Conservation (phyloP, 1,140 invertebrate species). For the Drosophila ercepeae region DNA sequence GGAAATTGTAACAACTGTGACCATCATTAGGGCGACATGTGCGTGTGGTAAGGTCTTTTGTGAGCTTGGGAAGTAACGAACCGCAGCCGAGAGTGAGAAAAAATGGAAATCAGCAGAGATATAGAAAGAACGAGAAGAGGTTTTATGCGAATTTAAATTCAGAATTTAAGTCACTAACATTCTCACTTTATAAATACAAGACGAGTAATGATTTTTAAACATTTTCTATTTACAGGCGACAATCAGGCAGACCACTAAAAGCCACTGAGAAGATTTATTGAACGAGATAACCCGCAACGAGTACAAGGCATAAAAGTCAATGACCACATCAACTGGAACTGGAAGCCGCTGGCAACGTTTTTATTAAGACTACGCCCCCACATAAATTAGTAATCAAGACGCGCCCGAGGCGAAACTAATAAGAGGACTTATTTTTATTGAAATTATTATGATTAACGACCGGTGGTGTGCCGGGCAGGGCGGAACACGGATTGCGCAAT, state of each 20-base stretch:
- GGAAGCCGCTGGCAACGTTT: slow-evolving; percentile 50
- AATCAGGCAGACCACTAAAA: slow-evolving; percentile 20
- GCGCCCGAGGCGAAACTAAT: slow-evolving; percentile 55
- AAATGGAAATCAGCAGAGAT: background rate
- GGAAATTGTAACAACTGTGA: slow-evolving; percentile 64
- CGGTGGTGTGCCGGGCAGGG: slow-evolving; percentile 5
- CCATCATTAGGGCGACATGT: slow-evolving; percentile 55
- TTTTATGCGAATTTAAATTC: slow-evolving; percentile 35
- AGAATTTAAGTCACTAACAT: slow-evolving; percentile 32
- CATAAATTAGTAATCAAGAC: slow-evolving; percentile 74
- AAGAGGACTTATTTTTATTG: slow-evolving; percentile 77
- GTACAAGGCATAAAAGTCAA: slow-evolving; percentile 50
- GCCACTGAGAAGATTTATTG: slow-evolving; percentile 31
- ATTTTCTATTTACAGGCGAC: slow-evolving; percentile 20
- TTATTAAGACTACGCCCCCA: slow-evolving; percentile 69
- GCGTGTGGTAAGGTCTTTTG: slow-evolving; percentile 32
- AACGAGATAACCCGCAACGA: slow-evolving; percentile 27
- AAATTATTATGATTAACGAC: slow-evolving; percentile 78
- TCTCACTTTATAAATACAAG: slow-evolving; percentile 41
- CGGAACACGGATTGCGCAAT: slow-evolving; percentile 18
- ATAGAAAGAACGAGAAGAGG: slow-evolving; percentile 1
- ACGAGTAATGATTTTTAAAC: slow-evolving; percentile 34
- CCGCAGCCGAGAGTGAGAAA: background rate
- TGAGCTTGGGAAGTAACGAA: slow-evolving; percentile 6
- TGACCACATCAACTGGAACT: slow-evolving; percentile 44